These are phyloP conservation scores for Diorhabda sublineata DNA, from an alignment of 1,140 invertebrate species.

Conservation along the genomic window DNA sequence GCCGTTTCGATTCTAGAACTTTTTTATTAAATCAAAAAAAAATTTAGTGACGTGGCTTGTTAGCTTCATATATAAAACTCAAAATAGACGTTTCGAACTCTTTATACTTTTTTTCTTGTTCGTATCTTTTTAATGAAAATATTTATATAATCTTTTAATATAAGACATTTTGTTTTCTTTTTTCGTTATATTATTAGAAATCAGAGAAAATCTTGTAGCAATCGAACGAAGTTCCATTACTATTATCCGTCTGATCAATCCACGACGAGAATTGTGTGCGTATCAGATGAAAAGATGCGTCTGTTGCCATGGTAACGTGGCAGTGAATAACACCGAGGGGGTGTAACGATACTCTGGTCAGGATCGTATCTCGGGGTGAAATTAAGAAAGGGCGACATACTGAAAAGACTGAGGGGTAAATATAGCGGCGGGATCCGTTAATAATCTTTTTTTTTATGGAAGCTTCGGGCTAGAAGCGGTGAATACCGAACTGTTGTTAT, in stretches of 20 bases:
- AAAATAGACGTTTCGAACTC: too few relatives aligned
- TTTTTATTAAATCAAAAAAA: too few relatives aligned
- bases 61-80: too few relatives aligned
- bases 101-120: too few relatives aligned
- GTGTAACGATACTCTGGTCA: conserved; percentile 17
- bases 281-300: conserved; percentile 32
- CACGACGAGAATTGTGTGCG: conserved; percentile 3
- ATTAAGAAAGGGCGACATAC: background rate
- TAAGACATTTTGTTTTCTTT: too few relatives aligned
- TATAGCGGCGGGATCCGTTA: background rate
- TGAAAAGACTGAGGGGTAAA: background rate
- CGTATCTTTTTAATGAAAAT: too few relatives aligned
- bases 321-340: conserved; percentile 23
- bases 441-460: conserved; percentile 5
- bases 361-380: background rate
- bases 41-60: too few relatives aligned
- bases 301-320: conserved; percentile 29
- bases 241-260: background rate
- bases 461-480: background rate
- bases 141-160: too few relatives aligned
- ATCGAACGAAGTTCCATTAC: background rate
- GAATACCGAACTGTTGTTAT: background rate
- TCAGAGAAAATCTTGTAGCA: too few relatives aligned
- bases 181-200: too few relatives aligned
- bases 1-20: too few relatives aligned